A percentile compares a stretch with the other conserved stretches of the same genome.
Evolutionary conservation across 1,140 invertebrate genomes (phyloP).

Genomic region (Gryon sp.): DNA sequence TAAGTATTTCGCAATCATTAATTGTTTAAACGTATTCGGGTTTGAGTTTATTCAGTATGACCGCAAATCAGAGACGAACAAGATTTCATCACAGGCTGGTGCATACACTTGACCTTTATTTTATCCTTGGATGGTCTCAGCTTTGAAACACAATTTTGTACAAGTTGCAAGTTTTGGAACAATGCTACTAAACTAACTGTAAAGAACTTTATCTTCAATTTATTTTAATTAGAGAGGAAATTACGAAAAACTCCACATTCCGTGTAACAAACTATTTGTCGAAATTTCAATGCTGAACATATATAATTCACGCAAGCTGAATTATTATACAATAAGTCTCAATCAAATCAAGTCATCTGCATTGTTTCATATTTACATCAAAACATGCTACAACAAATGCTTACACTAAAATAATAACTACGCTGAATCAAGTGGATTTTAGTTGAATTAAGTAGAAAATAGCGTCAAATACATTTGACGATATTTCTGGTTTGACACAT

Average conservation of each 20-base stretch:
- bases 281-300: slow-evolving; percentile 67
- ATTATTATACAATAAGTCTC: slow-evolving; percentile 46
- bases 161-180: slow-evolving; percentile 68
- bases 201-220: slow-evolving; percentile 73
- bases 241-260: slow-evolving; percentile 73
- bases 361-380: too few relatives aligned
- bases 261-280: slow-evolving; percentile 59
- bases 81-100: slow-evolving; percentile 55
- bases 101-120: slow-evolving; percentile 78
- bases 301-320: slow-evolving; percentile 43
- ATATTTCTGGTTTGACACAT: too few relatives aligned
- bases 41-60: slow-evolving; percentile 34
- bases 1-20: too few relatives aligned
- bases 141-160: slow-evolving; percentile 65
- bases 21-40: too few relatives aligned
- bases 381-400: too few relatives aligned
- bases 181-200: slow-evolving; percentile 66
- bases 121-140: slow-evolving; percentile 68
- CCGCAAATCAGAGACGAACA: slow-evolving; percentile 60
- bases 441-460: too few relatives aligned
- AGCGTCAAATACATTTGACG: too few relatives aligned
- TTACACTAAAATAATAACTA: not conserved
- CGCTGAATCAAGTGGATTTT: too few relatives aligned
- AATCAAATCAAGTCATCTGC: slow-evolving; percentile 61
- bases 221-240: slow-evolving; percentile 77